A percentile compares a stretch with the other conserved stretches of the same genome.
Evolutionary conservation across 2,797 vertebrate species (phyloP).

Genomic region (Lithobates pipiens): DNA sequence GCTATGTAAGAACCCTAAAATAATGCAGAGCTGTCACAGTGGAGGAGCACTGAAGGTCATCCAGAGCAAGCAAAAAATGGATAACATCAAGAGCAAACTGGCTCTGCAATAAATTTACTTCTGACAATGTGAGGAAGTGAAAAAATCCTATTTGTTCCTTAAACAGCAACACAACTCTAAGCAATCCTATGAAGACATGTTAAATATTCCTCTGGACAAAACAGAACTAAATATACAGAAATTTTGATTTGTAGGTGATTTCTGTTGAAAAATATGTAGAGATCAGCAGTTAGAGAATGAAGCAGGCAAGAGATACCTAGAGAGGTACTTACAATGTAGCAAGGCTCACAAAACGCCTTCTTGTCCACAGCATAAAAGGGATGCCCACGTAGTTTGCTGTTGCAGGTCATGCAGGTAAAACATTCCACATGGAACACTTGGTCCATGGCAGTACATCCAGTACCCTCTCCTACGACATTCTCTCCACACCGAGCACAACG

Average conservation of each 20-base stretch:
- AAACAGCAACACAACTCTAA: neutral
- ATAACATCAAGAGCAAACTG: slow-evolving; percentile 18
- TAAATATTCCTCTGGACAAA: neutral
- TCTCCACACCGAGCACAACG: slow-evolving; percentile 95
- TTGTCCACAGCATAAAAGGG: slow-evolving; percentile 98
- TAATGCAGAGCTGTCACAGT: slow-evolving; percentile 76
- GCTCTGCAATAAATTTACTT: slow-evolving; percentile 31
- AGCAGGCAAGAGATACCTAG: too few species aligned
- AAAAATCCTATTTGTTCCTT: neutral
- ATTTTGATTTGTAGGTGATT: neutral
- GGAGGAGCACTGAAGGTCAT: slow-evolving; percentile 74
- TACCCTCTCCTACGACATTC: slow-evolving; percentile 96
- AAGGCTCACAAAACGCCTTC: slow-evolving; percentile 96
- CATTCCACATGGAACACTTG: slow-evolving; percentile 97
- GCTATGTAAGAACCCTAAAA: slow-evolving; percentile 78
- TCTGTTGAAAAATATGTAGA: neutral
- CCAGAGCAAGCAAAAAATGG: slow-evolving; percentile 68
- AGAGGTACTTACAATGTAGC: slow-evolving; percentile 90
- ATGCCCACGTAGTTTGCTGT: slow-evolving; percentile 90
- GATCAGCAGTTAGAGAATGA: neutral
- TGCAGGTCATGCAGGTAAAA: slow-evolving; percentile 93
- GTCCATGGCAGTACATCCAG: slow-evolving; percentile 97
- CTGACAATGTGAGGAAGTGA: slow-evolving; percentile 7
- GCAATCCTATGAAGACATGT: slow-evolving; percentile 11
- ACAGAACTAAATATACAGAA: neutral